Conservation (phyloP, 2,888 invertebrate genomes). For the Uropetala carovei region DNA sequence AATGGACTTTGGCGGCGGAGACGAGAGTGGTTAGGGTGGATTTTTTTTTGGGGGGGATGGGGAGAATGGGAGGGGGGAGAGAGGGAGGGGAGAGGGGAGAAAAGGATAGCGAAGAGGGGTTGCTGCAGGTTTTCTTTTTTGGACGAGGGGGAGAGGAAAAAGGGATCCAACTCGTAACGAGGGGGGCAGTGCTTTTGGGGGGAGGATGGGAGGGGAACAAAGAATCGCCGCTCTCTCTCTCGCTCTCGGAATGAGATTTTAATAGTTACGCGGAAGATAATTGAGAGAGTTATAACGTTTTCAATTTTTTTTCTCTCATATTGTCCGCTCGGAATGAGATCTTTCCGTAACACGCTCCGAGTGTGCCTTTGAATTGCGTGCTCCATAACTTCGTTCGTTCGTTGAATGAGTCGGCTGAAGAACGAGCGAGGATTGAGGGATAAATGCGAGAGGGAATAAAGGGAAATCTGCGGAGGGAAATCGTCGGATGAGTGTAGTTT, state of each 20-base stretch:
- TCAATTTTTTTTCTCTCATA: not conserved
- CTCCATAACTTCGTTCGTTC: not conserved
- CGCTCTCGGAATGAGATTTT: not conserved
- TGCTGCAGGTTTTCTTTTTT: no score
- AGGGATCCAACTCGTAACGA: slow-evolving; percentile 2
- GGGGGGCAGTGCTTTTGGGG: not conserved
- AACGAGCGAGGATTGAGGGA: not conserved
- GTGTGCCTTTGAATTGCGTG: not conserved
- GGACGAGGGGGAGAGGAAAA: not conserved
- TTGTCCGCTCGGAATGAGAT: not conserved
- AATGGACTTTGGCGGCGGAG: no score
- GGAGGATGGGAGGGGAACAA: not conserved
- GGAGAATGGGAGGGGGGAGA: not conserved
- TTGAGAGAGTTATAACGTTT: slow-evolving; percentile 19
- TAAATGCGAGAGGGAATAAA: not conserved
- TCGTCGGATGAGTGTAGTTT: not conserved
- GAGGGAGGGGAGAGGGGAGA: not conserved
- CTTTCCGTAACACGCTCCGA: not conserved
- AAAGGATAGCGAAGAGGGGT: not conserved
- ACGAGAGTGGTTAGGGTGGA: no score
- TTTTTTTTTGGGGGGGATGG: no score
- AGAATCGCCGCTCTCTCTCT: not conserved
- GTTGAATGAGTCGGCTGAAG: not conserved
- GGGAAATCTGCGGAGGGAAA: not conserved
- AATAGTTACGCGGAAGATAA: slow-evolving; percentile 20